Percentiles rank a stretch among this genome's conserved stretches.
Evolutionary conservation across 1,140 invertebrate genomes (phyloP).

Genomic region (Mizuhopecten yessoensis): DNA sequence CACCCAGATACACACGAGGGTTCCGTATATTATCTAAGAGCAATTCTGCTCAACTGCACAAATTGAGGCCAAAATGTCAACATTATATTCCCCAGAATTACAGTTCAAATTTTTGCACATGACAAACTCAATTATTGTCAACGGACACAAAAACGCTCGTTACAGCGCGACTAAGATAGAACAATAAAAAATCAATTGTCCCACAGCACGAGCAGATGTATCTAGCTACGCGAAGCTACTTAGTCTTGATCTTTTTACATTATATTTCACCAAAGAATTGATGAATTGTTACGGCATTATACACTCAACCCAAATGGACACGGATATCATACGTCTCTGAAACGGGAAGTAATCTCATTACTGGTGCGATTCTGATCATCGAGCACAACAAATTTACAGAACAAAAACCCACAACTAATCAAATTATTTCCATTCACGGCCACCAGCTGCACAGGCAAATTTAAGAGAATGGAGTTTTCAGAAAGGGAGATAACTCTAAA

Average conservation of each 20-base stretch:
- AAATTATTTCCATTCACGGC: conserved; percentile 22
- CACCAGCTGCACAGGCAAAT: conserved; percentile 14
- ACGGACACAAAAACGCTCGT: neutral
- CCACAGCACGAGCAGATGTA: neutral
- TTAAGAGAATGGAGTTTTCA: neutral
- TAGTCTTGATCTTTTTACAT: conserved; percentile 19
- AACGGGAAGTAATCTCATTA: conserved; percentile 14
- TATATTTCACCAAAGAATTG: conserved; percentile 11
- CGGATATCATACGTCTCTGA: conserved; percentile 12
- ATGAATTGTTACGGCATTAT: conserved; percentile 39
- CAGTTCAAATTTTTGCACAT: neutral
- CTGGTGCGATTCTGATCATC: neutral
- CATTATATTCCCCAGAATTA: conserved; percentile 26
- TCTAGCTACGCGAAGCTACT: neutral
- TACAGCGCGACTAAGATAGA: conserved; percentile 1
- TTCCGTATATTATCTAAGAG: neutral
- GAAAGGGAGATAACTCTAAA: neutral
- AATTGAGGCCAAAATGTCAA: conserved; percentile 27
- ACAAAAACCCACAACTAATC: conserved; percentile 23
- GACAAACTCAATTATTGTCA: conserved; percentile 34
- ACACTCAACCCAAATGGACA: neutral
- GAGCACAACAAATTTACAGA: conserved; percentile 38
- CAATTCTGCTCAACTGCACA: neutral
- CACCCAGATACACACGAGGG: neutral
- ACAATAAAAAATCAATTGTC: conserved; percentile 28